A percentile compares a stretch with the other conserved stretches of the same genome.
These are phyloP conservation scores for Andrena marginata DNA, from an alignment of 2,888 invertebrate species.

Conservation along the genomic window DNA sequence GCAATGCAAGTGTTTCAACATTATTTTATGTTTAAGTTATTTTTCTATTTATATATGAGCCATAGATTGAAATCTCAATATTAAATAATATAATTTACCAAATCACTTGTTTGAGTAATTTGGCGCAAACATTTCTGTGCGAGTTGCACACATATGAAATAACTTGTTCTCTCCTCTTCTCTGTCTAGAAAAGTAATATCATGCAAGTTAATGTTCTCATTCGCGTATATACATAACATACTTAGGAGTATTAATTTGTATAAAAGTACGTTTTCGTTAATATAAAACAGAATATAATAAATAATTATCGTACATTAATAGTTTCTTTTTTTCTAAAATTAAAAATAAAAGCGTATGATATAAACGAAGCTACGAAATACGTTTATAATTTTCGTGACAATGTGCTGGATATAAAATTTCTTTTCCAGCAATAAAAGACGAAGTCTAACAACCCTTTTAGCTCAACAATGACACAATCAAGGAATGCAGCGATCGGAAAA, in stretches of 20 bases:
- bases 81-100: neutral
- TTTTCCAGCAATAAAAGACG: constrained; percentile 79
- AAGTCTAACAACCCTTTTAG: constrained; percentile 72
- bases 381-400: constrained; percentile 20
- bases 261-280: neutral
- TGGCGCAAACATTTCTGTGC: neutral
- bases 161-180: constrained; percentile 14
- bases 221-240: no score
- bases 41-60: no score
- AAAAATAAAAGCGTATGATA: neutral
- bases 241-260: neutral
- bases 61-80: neutral
- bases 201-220: no score
- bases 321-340: neutral
- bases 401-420: constrained; percentile 52
- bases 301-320: neutral
- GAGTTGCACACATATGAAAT: constrained; percentile 11
- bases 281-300: neutral
- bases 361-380: neutral
- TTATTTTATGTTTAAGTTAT: no score
- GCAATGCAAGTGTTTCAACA: no score
- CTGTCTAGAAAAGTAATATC: neutral
- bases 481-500: constrained; percentile 74
- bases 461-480: constrained; percentile 60
- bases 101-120: neutral